Evolutionary conservation across 1,140 invertebrate genomes (phyloP).

Genomic region (Cydia splendana): DNA sequence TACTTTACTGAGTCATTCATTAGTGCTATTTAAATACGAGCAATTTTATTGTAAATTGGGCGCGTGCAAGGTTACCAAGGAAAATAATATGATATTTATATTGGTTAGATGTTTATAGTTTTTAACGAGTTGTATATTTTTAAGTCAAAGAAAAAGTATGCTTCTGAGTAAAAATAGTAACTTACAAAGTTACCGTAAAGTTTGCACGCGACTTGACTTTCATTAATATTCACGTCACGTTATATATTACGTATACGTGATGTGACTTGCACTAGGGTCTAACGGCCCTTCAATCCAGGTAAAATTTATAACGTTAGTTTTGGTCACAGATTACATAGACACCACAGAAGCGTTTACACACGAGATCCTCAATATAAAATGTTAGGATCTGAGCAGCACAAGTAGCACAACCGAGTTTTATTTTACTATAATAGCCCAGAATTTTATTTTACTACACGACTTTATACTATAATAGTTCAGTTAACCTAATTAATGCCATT

Average conservation of each 20-base stretch:
- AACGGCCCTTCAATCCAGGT: not conserved
- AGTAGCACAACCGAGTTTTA: too few relatives aligned
- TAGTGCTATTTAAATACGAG: not conserved
- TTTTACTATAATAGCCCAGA: too few relatives aligned
- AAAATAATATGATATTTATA: too few relatives aligned
- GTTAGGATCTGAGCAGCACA: too few relatives aligned
- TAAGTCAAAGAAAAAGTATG: not conserved
- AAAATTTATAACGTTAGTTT: not conserved
- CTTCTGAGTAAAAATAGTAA: not conserved
- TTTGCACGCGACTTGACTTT: not conserved
- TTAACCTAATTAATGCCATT: too few relatives aligned
- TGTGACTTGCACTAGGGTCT: not conserved
- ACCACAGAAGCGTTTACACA: too few relatives aligned
- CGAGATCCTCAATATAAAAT: too few relatives aligned
- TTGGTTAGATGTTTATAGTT: too few relatives aligned
- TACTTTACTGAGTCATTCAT: not conserved
- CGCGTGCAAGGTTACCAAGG: not conserved
- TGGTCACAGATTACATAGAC: not conserved
- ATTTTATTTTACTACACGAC: too few relatives aligned
- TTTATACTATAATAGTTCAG: too few relatives aligned
- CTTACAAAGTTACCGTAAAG: not conserved
- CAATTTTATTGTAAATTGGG: not conserved
- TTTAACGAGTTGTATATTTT: not conserved
- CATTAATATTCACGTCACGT: constrained; percentile 8
- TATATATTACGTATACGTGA: constrained; percentile 5